phyloP scores from a whole-genome alignment of 1,140 invertebrate genomes.

The Campoletis sonorensis region DNA sequence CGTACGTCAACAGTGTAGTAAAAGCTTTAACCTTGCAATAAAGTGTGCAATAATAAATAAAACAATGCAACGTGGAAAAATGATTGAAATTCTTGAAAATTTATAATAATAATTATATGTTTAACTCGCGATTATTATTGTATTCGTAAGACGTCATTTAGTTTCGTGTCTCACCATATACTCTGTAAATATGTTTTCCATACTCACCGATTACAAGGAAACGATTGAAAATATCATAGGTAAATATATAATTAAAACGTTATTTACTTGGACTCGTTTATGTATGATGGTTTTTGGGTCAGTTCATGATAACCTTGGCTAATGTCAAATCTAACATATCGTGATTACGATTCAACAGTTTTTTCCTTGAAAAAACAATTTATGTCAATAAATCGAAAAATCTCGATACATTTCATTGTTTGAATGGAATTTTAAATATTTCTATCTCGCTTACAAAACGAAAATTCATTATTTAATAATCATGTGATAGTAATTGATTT shows the following conservation, averaged over 20 bases:
- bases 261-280: not conserved
- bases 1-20: not conserved
- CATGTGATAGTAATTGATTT: too few species aligned
- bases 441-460: too few species aligned
- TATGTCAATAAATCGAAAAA: not conserved
- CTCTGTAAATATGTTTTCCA: slow-evolving; percentile 60
- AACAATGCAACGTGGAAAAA: not conserved
- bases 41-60: too few species aligned
- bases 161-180: slow-evolving; percentile 21
- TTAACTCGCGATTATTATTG: not conserved
- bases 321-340: slow-evolving; percentile 41
- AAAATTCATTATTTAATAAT: too few species aligned
- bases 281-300: not conserved
- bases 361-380: not conserved
- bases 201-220: slow-evolving; percentile 53
- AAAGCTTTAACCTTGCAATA: too few species aligned
- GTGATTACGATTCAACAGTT: not conserved
- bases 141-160: slow-evolving; percentile 1
- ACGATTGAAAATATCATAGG: slow-evolving; percentile 59
- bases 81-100: not conserved
- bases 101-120: not conserved
- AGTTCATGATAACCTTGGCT: not conserved
- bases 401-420: not conserved
- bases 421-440: not conserved
- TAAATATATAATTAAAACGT: slow-evolving; percentile 45